Conservation (phyloP, 2,888 invertebrate genomes). For the Acanthopleura granulata region DNA sequence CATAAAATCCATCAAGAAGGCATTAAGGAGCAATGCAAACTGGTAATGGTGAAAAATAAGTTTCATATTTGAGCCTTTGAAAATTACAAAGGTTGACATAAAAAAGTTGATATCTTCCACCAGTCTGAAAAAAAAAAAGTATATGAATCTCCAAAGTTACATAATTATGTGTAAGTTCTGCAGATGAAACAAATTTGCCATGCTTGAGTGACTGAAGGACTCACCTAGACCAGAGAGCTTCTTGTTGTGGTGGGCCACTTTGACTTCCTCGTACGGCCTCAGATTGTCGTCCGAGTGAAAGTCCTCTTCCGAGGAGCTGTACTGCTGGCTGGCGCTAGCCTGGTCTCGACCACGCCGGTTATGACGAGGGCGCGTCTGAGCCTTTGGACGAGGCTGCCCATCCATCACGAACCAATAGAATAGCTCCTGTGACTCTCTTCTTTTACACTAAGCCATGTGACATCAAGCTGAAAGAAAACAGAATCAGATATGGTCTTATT, state of each 20-base stretch:
- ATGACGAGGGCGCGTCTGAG: conserved; percentile 35
- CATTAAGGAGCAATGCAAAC: too few species aligned
- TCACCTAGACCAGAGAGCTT: conserved; percentile 59
- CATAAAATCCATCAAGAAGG: too few species aligned
- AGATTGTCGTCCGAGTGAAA: conserved; percentile 63
- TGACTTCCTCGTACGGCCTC: conserved; percentile 63
- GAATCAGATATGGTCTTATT: neutral
- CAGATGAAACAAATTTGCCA: neutral
- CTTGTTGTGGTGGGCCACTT: conserved; percentile 60
- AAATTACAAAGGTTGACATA: too few species aligned
- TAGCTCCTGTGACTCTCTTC: conserved; percentile 4
- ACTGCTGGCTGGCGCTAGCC: conserved; percentile 44
- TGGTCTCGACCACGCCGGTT: conserved; percentile 37
- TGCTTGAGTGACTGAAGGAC: conserved; percentile 24
- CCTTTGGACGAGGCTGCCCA: conserved; percentile 32
- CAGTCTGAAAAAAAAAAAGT: conserved; percentile 12
- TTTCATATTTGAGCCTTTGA: neutral
- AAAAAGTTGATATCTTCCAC: neutral
- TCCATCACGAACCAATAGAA: conserved; percentile 20
- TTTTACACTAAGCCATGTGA: conserved; percentile 17
- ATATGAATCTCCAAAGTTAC: neutral
- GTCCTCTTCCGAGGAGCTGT: conserved; percentile 58
- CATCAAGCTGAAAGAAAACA: neutral
- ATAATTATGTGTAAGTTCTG: neutral
- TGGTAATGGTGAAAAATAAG: too few species aligned